A percentile compares a stretch with the other conserved stretches of the same genome.
Evolutionary conservation across 2,888 invertebrate genomes (phyloP).

Genomic region (Himalopsyche tibetana): DNA sequence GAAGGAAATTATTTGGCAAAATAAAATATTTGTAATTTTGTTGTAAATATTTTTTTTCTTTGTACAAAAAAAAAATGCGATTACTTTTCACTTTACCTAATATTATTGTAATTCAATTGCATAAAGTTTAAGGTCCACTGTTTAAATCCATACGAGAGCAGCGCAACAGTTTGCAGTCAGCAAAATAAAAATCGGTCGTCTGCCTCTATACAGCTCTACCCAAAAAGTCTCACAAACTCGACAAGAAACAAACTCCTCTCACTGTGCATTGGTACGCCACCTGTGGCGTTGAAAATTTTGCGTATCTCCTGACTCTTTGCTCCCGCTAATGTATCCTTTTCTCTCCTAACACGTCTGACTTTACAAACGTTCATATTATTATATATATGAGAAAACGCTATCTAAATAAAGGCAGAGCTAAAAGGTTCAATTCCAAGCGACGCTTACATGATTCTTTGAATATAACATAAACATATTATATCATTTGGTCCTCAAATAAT

Average conservation of each 20-base stretch:
- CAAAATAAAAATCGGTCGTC: slow-evolving; percentile 55
- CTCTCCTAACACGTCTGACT: slow-evolving; percentile 45
- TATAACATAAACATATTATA: background rate
- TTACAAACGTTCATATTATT: slow-evolving; percentile 1
- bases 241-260: slow-evolving; percentile 44
- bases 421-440: background rate
- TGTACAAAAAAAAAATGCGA: no score
- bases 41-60: no score
- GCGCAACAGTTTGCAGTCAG: slow-evolving; percentile 61
- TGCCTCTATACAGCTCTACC: background rate
- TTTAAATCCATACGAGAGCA: slow-evolving; percentile 48
- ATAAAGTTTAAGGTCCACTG: slow-evolving; percentile 2
- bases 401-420: slow-evolving; percentile 35
- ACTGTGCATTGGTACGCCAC: slow-evolving; percentile 61
- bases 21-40: no score
- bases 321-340: slow-evolving; percentile 46
- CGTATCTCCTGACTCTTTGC: slow-evolving; percentile 50
- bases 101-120: no score
- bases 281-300: slow-evolving; percentile 65
- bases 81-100: no score
- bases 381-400: slow-evolving; percentile 20
- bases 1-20: no score
- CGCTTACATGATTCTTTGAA: background rate
- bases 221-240: slow-evolving; percentile 28
- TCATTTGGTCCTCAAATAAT: background rate